Evolutionary conservation across 2,113 vertebrate genomes (phyloP).

Genomic region (Vireo altiloquus): DNA sequence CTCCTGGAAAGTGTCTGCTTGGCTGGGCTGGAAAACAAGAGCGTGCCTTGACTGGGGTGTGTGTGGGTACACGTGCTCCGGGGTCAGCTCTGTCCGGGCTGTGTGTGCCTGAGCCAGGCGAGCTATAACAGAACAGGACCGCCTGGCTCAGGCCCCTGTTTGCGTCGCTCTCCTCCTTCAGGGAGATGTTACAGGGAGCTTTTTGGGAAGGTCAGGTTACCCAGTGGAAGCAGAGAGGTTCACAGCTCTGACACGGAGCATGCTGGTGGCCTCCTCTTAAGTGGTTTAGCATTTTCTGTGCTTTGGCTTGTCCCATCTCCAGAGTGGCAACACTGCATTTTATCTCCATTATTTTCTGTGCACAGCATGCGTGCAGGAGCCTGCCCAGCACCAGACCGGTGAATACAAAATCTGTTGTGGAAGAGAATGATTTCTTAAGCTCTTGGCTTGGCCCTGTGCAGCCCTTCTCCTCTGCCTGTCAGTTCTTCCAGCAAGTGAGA

Average conservation of each 20-base stretch:
- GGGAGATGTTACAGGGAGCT: fast-evolving
- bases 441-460: background rate
- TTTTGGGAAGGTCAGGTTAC: background rate
- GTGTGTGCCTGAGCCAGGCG: background rate
- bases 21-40: background rate
- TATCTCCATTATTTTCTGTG: fast-evolving
- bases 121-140: background rate
- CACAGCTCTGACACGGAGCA: fast-evolving
- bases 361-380: background rate
- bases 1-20: background rate
- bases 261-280: background rate
- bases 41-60: background rate
- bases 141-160: background rate
- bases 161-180: background rate
- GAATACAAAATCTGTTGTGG: background rate
- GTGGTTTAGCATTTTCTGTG: background rate
- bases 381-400: background rate
- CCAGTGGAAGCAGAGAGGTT: background rate
- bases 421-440: background rate
- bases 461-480: background rate
- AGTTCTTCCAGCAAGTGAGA: background rate
- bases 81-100: background rate
- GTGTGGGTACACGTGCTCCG: background rate
- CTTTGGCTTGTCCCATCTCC: background rate
- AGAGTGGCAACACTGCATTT: background rate